phyloP scores from a whole-genome alignment of 2,888 invertebrate species.

The Gastrophysa polygoni region DNA sequence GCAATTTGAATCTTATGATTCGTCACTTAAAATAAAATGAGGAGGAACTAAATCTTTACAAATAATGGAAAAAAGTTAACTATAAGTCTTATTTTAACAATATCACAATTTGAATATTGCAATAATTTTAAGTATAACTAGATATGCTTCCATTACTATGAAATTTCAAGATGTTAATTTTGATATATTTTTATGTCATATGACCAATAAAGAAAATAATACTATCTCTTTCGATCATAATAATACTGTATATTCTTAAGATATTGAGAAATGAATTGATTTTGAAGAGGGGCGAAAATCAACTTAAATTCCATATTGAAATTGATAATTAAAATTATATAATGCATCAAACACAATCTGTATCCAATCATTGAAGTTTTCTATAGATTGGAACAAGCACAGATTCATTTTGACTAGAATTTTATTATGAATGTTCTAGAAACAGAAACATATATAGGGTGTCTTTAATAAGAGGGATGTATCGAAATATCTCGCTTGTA shows the following conservation, averaged over 20 bases:
- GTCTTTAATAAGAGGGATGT: neutral
- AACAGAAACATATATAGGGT: constrained; percentile 36
- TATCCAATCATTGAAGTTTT: constrained; percentile 36
- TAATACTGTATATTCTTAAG: neutral
- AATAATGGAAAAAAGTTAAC: constrained; percentile 55
- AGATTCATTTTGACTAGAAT: constrained; percentile 39
- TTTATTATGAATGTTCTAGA: constrained; percentile 34
- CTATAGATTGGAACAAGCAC: constrained; percentile 24
- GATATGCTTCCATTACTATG: constrained; percentile 56
- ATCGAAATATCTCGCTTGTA: neutral
- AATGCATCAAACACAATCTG: constrained; percentile 7
- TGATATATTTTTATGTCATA: constrained; percentile 24
- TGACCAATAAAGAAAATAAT: neutral
- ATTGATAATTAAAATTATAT: constrained; percentile 19
- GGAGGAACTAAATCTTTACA: constrained; percentile 53
- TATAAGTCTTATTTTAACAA: constrained; percentile 59
- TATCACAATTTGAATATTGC: constrained; percentile 60
- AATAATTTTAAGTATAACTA: constrained; percentile 56
- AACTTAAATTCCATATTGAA: too few species aligned
- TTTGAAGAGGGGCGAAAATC: too few species aligned
- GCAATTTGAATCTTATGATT: neutral
- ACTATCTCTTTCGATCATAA: neutral
- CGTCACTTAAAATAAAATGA: constrained; percentile 27
- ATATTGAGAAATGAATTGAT: neutral
- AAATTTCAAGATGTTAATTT: constrained; percentile 32